Evolutionary conservation across 1,140 invertebrate genomes (phyloP), one percentile per base, ranked within the genome.

Genomic region (Trypoxylus dichotomus): DNA sequence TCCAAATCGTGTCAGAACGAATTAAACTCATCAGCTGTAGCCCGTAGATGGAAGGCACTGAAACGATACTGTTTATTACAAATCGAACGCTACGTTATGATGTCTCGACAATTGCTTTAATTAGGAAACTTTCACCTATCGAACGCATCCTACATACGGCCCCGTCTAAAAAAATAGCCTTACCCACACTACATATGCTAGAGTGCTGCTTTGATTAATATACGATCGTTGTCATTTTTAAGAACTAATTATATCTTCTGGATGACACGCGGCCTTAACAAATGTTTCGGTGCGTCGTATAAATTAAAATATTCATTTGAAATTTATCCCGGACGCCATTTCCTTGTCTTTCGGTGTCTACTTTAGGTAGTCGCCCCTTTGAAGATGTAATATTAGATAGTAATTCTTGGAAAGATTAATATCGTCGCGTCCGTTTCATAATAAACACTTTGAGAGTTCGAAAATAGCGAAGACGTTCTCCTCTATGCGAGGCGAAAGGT

Each of bases 241-340:
- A 47, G 8, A 47, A n/a, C 43, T 47, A 47, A 47, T 47, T 47
- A 47, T 13, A 47, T 47, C 43, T 47, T 15, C n/a, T 13, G 43
- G n/a, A 47, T 47, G 43, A 47, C 43, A 47, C 43, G 32, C 32
- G 43, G 43, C 13, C 43, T 0, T 47, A 47, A 47, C 43, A n/a
- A 47, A 47, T 47, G 43, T 13, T 47, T n/a, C n/a, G 1, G 1
- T 47, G 13, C 11, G 43, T 13, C 43, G 43, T 11, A 47, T 68
- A 68, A 68, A 68, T 68, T 68, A 24, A 68, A 68, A 68, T 68
- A 25, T 68, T 8, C 63, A 68, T 29, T 29, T 21, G 63, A 25
- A 25, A 29, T 68, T 47, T 47, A 47, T 47, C 13, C 11, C 13
- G 13, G 8, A 47, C 32, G 10, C 32, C 32, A 37, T 8, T 37